phyloP scores from a whole-genome alignment of 2,113 vertebrate genomes.

The Dipodomys ordii region DNA sequence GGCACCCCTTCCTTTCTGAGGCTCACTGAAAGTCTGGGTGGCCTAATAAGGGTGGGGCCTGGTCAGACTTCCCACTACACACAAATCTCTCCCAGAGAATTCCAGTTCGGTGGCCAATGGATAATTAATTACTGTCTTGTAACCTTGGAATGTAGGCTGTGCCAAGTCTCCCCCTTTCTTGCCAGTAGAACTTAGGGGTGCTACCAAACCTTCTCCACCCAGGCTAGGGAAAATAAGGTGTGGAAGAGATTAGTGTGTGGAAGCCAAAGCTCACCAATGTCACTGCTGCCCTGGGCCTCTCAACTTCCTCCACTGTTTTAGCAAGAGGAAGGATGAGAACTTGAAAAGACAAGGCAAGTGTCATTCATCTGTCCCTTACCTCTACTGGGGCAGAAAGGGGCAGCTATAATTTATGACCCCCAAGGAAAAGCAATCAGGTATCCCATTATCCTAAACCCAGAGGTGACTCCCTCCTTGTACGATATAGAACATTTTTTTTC shows the following conservation, averaged over 20 bases:
- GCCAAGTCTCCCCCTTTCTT: background rate
- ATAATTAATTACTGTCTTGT: background rate
- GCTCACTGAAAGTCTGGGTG: background rate
- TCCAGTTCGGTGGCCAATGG: background rate
- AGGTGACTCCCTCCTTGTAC: background rate
- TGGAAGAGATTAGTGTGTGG: background rate
- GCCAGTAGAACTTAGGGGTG: background rate
- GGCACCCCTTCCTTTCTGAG: constrained; percentile 35
- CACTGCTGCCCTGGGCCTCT: background rate
- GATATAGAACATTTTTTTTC: background rate
- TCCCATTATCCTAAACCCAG: background rate
- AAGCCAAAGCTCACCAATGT: background rate
- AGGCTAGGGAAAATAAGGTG: background rate
- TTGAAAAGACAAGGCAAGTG: background rate
- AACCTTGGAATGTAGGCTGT: background rate
- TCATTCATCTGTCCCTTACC: background rate
- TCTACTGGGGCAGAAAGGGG: background rate
- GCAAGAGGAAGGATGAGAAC: constrained; percentile 50
- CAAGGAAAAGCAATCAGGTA: background rate
- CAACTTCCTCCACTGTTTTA: constrained; percentile 23
- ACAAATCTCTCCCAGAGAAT: background rate
- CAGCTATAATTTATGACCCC: background rate
- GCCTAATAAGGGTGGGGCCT: background rate
- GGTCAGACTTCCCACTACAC: background rate
- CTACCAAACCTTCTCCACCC: background rate